Conservation (phyloP, 2,888 invertebrate genomes). For the Nomada ferruginata region DNA sequence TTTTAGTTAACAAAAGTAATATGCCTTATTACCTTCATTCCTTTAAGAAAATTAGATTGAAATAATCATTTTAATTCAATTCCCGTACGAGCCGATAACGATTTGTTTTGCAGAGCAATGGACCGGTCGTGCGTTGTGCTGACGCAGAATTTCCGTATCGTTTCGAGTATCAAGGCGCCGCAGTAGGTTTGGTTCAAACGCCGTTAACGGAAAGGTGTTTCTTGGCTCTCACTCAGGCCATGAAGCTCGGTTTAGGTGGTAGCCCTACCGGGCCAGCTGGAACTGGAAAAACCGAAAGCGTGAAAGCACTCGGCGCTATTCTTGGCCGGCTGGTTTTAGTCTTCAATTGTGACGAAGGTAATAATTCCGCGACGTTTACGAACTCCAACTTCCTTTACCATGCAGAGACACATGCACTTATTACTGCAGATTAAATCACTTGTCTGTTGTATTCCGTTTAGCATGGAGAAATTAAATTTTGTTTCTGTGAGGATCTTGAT, state of each 20-base stretch:
- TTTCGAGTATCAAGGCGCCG: constrained; percentile 99
- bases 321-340: constrained; percentile 97
- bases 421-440: neutral
- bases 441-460: too few species aligned
- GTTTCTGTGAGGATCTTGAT: too few species aligned
- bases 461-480: too few species aligned
- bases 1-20: neutral
- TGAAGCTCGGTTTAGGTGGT: constrained; percentile 98
- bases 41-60: too few species aligned
- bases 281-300: constrained; percentile 99
- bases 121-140: constrained; percentile 93
- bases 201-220: constrained; percentile 99
- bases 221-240: constrained; percentile 97
- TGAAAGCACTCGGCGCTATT: constrained; percentile 96
- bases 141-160: constrained; percentile 97
- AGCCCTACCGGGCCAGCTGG: constrained; percentile 99
- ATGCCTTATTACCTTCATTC: too few species aligned
- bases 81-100: too few species aligned
- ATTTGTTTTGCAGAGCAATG: constrained; percentile 81
- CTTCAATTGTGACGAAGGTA: constrained; percentile 97
- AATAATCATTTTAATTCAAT: too few species aligned
- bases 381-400: neutral
- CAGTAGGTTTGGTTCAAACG: constrained; percentile 97
- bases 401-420: neutral
- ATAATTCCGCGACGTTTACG: constrained; percentile 3